phyloP scores from a whole-genome alignment of 2,113 vertebrate genomes.

The Sturnira hondurensis region DNA sequence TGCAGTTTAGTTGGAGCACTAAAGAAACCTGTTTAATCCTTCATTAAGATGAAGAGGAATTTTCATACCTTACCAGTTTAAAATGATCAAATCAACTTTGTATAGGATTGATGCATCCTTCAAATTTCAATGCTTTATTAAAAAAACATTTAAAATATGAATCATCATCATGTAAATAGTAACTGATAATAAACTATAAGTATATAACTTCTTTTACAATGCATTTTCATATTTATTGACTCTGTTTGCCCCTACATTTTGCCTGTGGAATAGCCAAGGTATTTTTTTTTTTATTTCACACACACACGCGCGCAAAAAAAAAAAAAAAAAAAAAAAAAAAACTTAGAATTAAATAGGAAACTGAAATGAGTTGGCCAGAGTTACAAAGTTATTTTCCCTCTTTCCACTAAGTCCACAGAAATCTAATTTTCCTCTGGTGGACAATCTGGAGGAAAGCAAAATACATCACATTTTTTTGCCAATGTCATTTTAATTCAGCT shows the following conservation, averaged over 20 bases:
- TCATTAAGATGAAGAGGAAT: not conserved
- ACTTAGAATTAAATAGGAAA: not conserved
- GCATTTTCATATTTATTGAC: not conserved
- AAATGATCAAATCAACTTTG: not conserved
- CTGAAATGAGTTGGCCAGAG: not conserved
- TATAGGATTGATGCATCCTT: not conserved
- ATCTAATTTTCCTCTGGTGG: not conserved
- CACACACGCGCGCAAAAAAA: too few species aligned
- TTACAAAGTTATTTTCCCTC: not conserved
- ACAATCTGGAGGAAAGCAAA: not conserved
- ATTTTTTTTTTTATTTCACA: not conserved
- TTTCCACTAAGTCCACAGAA: not conserved
- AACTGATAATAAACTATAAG: not conserved
- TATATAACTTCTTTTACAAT: not conserved
- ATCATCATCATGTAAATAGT: not conserved
- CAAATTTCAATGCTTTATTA: not conserved
- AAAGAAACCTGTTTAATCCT: not conserved
- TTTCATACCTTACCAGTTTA: not conserved
- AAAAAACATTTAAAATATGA: slow-evolving; percentile 23
- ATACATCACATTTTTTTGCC: not conserved
- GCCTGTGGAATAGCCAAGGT: not conserved
- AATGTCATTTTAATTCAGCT: slow-evolving; percentile 36
- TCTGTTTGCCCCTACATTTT: not conserved
- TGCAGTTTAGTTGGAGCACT: not conserved
- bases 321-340: slow-evolving; percentile 21